Conservation (phyloP, 2,113 vertebrate species). For the Chitala chitala region DNA sequence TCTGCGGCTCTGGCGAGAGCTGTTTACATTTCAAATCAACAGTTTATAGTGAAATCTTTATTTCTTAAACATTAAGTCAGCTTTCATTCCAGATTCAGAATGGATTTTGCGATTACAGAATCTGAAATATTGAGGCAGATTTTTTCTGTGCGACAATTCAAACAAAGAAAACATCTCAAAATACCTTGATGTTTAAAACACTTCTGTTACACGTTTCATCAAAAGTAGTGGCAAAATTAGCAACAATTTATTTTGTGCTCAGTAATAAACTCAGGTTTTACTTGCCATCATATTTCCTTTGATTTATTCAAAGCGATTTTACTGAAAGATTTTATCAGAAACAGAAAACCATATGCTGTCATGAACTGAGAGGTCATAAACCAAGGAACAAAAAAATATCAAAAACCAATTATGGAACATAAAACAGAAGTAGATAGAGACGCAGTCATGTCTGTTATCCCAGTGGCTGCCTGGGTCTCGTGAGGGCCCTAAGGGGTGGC, state of each 20-base stretch:
- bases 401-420: neutral
- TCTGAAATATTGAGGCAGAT: neutral
- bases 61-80: neutral
- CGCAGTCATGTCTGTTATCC: slow-evolving; percentile 32
- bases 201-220: neutral
- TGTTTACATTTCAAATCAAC: slow-evolving; percentile 11
- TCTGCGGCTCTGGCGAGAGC: neutral
- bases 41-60: neutral
- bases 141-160: neutral
- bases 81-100: neutral
- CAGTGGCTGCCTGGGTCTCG: slow-evolving; percentile 24
- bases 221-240: neutral
- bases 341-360: neutral
- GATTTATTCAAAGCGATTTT: neutral
- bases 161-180: slow-evolving; percentile 4
- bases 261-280: neutral
- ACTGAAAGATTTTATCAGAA: slow-evolving; percentile 9
- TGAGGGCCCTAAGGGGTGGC: neutral
- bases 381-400: neutral
- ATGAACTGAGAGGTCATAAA: slow-evolving; percentile 6
- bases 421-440: slow-evolving; percentile 13
- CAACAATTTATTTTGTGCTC: neutral
- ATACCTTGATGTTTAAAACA: slow-evolving; percentile 1
- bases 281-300: neutral
- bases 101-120: neutral